phyloP scores from a whole-genome alignment of 2,797 vertebrate genomes.

The Vespertilio murinus region DNA sequence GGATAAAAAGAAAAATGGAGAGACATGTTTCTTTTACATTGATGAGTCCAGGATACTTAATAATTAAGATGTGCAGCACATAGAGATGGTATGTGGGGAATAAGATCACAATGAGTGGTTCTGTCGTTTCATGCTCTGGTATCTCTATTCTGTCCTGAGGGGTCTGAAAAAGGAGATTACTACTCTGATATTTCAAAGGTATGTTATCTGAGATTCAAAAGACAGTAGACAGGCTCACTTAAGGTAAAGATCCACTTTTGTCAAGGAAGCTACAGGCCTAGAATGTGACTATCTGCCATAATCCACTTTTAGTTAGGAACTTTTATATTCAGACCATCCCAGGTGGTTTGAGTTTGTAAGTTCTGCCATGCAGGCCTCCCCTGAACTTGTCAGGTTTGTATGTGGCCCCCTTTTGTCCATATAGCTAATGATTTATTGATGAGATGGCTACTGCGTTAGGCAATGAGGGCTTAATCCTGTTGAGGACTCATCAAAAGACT shows the following conservation, averaged over 20 bases:
- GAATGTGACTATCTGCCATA: background rate
- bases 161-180: background rate
- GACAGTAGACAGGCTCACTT: background rate
- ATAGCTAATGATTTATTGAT: background rate
- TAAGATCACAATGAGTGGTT: background rate
- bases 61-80: background rate
- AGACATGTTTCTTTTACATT: background rate
- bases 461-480: background rate
- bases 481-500: background rate
- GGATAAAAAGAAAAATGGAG: background rate
- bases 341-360: background rate
- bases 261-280: background rate
- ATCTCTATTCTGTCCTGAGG: background rate
- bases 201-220: background rate
- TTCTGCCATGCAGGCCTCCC: background rate
- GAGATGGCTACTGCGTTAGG: background rate
- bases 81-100: background rate
- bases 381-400: background rate
- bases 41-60: background rate
- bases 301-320: background rate
- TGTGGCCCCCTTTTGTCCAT: background rate
- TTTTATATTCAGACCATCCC: background rate
- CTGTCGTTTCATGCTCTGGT: background rate
- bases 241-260: background rate
- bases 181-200: background rate